Evolutionary conservation across 53 echinoderm and acorn worm genomes (phyloP), one percentile per base, ranked within the genome.

Genomic region (Henricia sp.): DNA sequence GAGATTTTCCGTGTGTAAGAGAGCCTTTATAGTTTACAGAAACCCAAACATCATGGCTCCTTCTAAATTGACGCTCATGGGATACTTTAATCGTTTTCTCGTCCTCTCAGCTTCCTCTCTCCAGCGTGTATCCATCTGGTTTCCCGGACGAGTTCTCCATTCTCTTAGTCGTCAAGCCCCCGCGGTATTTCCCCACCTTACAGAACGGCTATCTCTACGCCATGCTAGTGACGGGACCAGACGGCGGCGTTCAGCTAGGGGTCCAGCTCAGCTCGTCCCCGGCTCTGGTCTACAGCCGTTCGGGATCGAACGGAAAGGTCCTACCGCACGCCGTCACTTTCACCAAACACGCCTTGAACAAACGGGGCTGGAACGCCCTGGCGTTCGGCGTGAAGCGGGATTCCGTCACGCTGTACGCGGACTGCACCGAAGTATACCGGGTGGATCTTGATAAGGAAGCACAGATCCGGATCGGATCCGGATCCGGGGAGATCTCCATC

Each of bases 81-180:
- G n/a, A n/a, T n/a, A n/a, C n/a, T n/a, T n/a, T n/a, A n/a, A n/a
- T n/a, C n/a, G n/a, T n/a, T n/a, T n/a, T n/a, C n/a, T n/a, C n/a
- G n/a, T n/a, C n/a, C n/a, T n/a, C n/a, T n/a, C n/a, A n/a, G 37
- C 77, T 88, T 42, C 68, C 87, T 0, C 91, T 87, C 41, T 52
- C 67, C 11, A 24, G 52, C 14, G 76, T 93, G 27, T 91, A 87
- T 27, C 89, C 87, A 0, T 37, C 43, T n/a, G 77, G 50, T 17
- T 96, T 96, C 41, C 96, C 96, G 0, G 68, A 58, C 2, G 89
- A 94, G 53, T 96, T 96, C 82, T 89, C 96, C 53, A 72, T 96
- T 20, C 84, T 96, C 43, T 70, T 96, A 23, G 71, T 72, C 14
- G 66, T 90, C 48, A 96, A 85, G 59, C 93, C 96, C 0, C 87